phyloP scores from a whole-genome alignment of 2,113 vertebrate genomes.

The Numida meleagris region DNA sequence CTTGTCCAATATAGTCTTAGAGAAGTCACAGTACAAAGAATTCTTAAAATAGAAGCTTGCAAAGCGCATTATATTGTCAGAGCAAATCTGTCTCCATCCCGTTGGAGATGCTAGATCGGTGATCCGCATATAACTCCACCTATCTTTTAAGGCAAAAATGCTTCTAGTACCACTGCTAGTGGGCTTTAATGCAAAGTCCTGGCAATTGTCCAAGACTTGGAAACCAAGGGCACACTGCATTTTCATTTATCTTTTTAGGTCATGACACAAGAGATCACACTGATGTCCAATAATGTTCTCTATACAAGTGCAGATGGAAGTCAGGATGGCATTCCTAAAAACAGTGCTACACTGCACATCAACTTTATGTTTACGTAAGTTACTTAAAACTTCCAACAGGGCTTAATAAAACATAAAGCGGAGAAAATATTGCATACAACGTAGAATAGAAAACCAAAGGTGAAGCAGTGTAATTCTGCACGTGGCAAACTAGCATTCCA shows the following conservation, averaged over 20 bases:
- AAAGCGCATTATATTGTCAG: conserved; percentile 58
- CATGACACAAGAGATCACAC: conserved; percentile 33
- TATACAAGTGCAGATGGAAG: background rate
- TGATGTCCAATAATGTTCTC: background rate
- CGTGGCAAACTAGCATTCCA: background rate
- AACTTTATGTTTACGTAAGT: background rate
- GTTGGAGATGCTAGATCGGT: conserved; percentile 2
- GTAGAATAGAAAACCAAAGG: background rate
- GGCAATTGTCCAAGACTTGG: background rate
- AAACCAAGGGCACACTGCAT: background rate
- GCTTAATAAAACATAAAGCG: background rate
- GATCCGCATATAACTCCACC: conserved; percentile 27
- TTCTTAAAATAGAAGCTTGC: conserved; percentile 61
- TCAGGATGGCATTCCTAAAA: background rate
- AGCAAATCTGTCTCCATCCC: conserved; percentile 40
- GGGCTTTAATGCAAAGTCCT: conserved; percentile 17
- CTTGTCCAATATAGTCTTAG: background rate
- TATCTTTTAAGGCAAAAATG: conserved; percentile 39
- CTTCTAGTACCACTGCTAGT: background rate
- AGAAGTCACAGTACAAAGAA: conserved; percentile 25
- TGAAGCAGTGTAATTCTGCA: rapidly evolving
- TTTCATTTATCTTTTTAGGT: conserved; percentile 14
- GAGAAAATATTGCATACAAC: background rate
- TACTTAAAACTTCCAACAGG: background rate
- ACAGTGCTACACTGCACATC: background rate